A percentile compares a stretch with the other conserved stretches of the same genome.
phyloP scores from a whole-genome alignment of 2,113 vertebrate species.

The Thryonomys swinderianus region DNA sequence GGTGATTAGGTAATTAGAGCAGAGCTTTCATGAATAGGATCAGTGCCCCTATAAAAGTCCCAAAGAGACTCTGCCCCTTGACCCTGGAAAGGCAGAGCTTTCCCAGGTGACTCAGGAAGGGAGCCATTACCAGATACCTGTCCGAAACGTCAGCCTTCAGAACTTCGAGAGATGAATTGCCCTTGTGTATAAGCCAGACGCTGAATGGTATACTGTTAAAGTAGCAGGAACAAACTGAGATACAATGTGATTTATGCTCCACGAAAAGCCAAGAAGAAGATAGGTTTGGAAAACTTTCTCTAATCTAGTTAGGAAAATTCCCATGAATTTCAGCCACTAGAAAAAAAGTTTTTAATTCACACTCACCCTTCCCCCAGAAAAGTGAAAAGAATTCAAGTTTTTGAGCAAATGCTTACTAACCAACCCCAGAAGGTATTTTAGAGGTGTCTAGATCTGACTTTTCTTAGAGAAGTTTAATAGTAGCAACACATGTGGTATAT shows the following conservation, averaged over 20 bases:
- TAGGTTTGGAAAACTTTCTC: neutral
- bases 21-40: neutral
- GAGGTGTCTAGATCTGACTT: conserved; percentile 81
- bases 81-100: neutral
- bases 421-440: conserved; percentile 79
- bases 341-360: conserved; percentile 49
- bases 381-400: conserved; percentile 73
- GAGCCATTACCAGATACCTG: neutral
- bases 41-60: neutral
- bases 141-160: neutral
- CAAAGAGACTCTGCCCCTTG: neutral
- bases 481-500: conserved; percentile 82
- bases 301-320: conserved; percentile 25
- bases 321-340: conserved; percentile 35
- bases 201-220: neutral
- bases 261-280: conserved; percentile 10
- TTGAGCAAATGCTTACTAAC: conserved; percentile 77
- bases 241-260: neutral
- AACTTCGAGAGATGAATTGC: neutral
- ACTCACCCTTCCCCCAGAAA: conserved; percentile 7
- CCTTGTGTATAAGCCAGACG: neutral
- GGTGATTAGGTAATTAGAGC: neutral
- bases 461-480: conserved; percentile 82
- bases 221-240: neutral
- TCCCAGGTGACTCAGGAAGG: neutral